phyloP scores from a whole-genome alignment of 2,113 vertebrate species.

The Ophthalmolycus amberensis region DNA sequence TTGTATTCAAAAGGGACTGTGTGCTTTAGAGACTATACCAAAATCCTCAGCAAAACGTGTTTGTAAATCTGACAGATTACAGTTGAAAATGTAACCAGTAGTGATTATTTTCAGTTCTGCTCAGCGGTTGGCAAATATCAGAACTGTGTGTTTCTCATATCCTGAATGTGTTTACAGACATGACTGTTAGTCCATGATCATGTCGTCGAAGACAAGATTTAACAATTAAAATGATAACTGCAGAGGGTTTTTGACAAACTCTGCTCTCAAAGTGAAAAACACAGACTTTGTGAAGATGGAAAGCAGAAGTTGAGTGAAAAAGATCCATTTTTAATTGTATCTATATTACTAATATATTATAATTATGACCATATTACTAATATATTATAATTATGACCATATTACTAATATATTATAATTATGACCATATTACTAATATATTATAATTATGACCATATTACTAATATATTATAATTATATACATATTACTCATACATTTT shows the following conservation, averaged over 20 bases:
- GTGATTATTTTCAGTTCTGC: not conserved
- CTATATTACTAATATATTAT: not conserved
- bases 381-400: not conserved
- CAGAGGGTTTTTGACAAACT: not conserved
- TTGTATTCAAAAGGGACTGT: not conserved
- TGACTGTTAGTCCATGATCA: too few species aligned
- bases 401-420: not conserved
- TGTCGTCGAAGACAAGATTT: too few species aligned
- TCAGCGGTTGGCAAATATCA: not conserved
- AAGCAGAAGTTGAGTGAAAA: not conserved
- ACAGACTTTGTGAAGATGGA: not conserved
- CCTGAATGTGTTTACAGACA: too few species aligned
- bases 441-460: too few species aligned
- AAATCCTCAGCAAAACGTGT: not conserved
- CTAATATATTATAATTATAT: too few species aligned
- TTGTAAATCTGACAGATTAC: not conserved
- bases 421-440: too few species aligned
- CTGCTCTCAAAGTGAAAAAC: not conserved
- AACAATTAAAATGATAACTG: not conserved
- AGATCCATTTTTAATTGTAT: not conserved
- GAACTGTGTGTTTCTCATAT: too few species aligned
- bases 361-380: not conserved
- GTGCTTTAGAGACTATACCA: too few species aligned
- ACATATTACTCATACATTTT: too few species aligned
- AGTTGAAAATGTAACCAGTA: not conserved